Percentiles rank a stretch among this genome's conserved stretches.
Conservation (phyloP, 2,888 invertebrate species). For the Mechanitis messenoides region DNA sequence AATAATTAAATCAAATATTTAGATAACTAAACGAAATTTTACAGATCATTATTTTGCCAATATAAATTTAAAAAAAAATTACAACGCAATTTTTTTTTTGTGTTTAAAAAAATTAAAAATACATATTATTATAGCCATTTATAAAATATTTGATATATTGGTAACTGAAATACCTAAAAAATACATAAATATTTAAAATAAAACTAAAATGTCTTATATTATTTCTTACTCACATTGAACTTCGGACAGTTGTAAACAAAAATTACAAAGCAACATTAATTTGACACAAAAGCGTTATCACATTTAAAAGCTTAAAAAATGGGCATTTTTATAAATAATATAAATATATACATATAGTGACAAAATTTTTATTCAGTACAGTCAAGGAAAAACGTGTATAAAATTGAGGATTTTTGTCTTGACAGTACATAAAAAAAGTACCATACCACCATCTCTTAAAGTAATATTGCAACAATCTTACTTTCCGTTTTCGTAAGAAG, state of each 20-base stretch:
- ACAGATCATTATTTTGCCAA: no score
- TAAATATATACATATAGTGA: conserved; percentile 14
- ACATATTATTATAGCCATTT: no score
- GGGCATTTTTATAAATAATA: conserved; percentile 52
- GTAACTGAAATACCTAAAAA: background rate
- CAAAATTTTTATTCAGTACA: conserved; percentile 1
- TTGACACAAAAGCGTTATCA: conserved; percentile 54
- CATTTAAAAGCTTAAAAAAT: conserved; percentile 59
- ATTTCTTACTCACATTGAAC: conserved; percentile 40
- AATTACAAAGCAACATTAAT: conserved; percentile 51
- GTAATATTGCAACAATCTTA: no score
- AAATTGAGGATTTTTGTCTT: background rate
- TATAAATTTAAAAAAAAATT: no score
- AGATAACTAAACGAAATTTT: no score
- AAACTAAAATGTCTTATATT: conserved; percentile 29
- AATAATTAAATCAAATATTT: no score
- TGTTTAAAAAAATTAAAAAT: no score
- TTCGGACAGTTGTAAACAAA: conserved; percentile 52
- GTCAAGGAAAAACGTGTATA: conserved; percentile 18
- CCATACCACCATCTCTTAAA: no score
- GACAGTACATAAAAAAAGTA: no score
- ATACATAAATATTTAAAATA: conserved; percentile 14
- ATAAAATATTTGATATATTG: no score
- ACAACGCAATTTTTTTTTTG: no score
- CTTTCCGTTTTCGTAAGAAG: no score